These are phyloP conservation scores for Linyphia triangularis DNA, from an alignment of 2,888 invertebrate species.

Conservation along the genomic window DNA sequence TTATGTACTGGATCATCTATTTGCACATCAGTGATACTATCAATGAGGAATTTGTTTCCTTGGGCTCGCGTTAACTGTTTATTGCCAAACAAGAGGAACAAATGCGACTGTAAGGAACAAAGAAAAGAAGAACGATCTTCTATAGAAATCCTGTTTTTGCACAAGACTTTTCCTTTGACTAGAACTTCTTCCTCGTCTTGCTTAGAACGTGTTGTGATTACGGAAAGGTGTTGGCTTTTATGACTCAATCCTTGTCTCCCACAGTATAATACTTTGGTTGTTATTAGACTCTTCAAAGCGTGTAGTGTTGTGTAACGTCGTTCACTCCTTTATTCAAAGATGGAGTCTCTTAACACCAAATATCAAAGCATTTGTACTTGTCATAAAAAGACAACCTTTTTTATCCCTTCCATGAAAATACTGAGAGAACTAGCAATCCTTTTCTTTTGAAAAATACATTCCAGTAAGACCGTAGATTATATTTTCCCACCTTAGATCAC, in stretches of 20 bases:
- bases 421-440: conserved; percentile 19
- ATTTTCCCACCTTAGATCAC: conserved; percentile 11
- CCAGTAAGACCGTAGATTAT: conserved; percentile 22
- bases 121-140: conserved; percentile 68
- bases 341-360: conserved; percentile 55
- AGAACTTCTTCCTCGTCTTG: conserved; percentile 72
- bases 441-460: conserved; percentile 41
- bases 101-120: conserved; percentile 52
- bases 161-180: conserved; percentile 71
- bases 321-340: conserved; percentile 53
- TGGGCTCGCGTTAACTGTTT: conserved; percentile 73
- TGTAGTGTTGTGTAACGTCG: conserved; percentile 38
- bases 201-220: conserved; percentile 68
- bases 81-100: conserved; percentile 71
- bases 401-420: conserved; percentile 32
- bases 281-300: conserved; percentile 61
- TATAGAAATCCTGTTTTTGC: conserved; percentile 72
- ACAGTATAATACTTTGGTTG: conserved; percentile 58
- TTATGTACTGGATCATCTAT: conserved; percentile 99
- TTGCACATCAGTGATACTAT: conserved; percentile 91
- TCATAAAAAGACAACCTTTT: conserved; percentile 53
- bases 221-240: conserved; percentile 67
- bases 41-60: conserved; percentile 75
- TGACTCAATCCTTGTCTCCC: conserved; percentile 62
- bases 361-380: conserved; percentile 65